Percentiles rank a stretch among this genome's conserved stretches.
phyloP scores from a whole-genome alignment of 1,140 invertebrate genomes.

The Contarinia nasturtii region DNA sequence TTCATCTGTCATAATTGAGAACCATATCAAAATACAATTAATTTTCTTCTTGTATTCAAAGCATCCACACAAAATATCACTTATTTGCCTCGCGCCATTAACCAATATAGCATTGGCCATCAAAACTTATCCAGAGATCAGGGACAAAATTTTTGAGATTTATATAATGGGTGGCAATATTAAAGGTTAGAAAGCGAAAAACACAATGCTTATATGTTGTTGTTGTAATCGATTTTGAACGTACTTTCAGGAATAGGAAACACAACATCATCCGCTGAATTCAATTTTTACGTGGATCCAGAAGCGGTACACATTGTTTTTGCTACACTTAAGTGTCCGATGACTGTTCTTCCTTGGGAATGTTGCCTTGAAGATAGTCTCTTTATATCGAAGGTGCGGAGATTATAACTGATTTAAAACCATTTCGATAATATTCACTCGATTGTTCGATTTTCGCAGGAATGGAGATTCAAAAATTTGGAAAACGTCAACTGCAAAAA shows the following conservation, averaged over 20 bases:
- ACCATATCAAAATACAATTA: constrained; percentile 1
- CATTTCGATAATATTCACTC: too few species aligned
- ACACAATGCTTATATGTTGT: neutral
- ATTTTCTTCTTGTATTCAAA: constrained; percentile 8
- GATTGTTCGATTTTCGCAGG: neutral
- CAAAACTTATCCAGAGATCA: constrained; percentile 42
- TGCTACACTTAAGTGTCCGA: constrained; percentile 21
- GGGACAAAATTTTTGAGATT: constrained; percentile 36
- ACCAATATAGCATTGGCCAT: constrained; percentile 59
- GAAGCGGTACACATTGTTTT: constrained; percentile 54
- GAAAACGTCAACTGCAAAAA: neutral
- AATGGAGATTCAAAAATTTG: neutral
- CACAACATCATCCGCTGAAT: constrained; percentile 46
- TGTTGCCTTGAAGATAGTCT: constrained; percentile 22
- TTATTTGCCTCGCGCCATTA: constrained; percentile 50
- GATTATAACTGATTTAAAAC: neutral
- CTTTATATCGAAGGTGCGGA: neutral
- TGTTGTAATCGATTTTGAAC: neutral
- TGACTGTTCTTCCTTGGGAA: constrained; percentile 45
- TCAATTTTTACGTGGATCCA: constrained; percentile 60
- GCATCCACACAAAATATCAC: constrained; percentile 25
- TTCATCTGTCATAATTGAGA: neutral
- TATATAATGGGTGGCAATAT: constrained; percentile 63
- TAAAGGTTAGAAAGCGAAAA: constrained; percentile 30
- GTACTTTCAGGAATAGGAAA: constrained; percentile 30